Conservation (phyloP, 2,888 invertebrate species). For the Epistrophe eligans region DNA sequence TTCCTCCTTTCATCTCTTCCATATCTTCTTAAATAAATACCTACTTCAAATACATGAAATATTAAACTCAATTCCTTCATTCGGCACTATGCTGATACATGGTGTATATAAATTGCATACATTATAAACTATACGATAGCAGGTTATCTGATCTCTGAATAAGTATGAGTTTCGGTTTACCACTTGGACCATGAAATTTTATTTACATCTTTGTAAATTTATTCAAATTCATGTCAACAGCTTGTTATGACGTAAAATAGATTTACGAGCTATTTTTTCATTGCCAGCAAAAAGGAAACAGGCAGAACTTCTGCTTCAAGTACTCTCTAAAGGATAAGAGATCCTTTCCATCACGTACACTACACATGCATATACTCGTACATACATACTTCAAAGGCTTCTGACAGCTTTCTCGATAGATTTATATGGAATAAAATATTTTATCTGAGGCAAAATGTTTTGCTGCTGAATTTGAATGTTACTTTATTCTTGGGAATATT, state of each 20-base stretch:
- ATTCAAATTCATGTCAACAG: slow-evolving; percentile 60
- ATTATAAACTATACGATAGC: slow-evolving; percentile 33
- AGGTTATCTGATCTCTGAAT: slow-evolving; percentile 26
- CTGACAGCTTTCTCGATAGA: slow-evolving; percentile 13
- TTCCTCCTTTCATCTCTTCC: slow-evolving; percentile 7
- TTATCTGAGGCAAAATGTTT: neutral
- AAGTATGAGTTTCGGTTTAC: slow-evolving; percentile 39
- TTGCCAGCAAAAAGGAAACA: slow-evolving; percentile 16
- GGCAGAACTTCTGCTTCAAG: slow-evolving; percentile 33
- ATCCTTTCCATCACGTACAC: slow-evolving; percentile 37
- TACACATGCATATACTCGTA: slow-evolving; percentile 1
- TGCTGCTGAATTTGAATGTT: slow-evolving; percentile 15
- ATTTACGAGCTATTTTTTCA: slow-evolving; percentile 52
- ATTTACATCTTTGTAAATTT: slow-evolving; percentile 60
- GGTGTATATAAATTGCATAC: slow-evolving; percentile 41
- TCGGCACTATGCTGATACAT: slow-evolving; percentile 9
- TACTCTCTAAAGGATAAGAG: slow-evolving; percentile 22
- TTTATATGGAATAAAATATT: slow-evolving; percentile 14
- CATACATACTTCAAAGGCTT: neutral
- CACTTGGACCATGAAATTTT: slow-evolving; percentile 49
- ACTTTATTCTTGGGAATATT: neutral
- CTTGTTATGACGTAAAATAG: slow-evolving; percentile 49
- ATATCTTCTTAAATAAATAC: slow-evolving; percentile 8
- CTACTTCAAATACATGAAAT: slow-evolving; percentile 15
- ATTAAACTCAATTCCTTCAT: slow-evolving; percentile 13